A percentile compares a stretch with the other conserved stretches of the same genome.
phyloP scores from a whole-genome alignment of 2,888 invertebrate genomes.

The Eucera pruinosa region DNA sequence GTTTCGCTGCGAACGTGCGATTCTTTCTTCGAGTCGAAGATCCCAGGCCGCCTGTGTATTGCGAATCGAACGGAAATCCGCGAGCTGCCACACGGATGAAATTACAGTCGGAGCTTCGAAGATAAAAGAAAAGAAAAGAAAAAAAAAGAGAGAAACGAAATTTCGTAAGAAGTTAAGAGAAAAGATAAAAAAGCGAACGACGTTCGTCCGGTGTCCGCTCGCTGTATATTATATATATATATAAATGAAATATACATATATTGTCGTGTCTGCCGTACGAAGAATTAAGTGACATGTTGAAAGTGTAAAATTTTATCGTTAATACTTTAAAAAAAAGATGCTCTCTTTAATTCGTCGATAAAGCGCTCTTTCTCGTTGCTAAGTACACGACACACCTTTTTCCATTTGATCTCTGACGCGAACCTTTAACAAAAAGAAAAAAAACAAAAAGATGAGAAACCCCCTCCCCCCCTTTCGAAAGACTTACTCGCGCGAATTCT shows the following conservation, averaged over 20 bases:
- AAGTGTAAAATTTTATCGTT: constrained; percentile 73
- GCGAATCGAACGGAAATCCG: constrained; percentile 26
- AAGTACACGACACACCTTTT: constrained; percentile 47
- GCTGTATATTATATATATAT: constrained; percentile 42
- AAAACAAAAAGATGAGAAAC: not conserved
- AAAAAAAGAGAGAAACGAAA: not conserved
- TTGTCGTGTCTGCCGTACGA: constrained; percentile 63
- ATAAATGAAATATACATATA: constrained; percentile 45
- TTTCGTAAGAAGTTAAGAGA: not conserved
- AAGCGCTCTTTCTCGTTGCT: constrained; percentile 56
- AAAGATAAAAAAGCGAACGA: constrained; percentile 7
- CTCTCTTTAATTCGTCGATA: constrained; percentile 44
- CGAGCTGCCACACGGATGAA: constrained; percentile 33
- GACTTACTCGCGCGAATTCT: constrained; percentile 34
- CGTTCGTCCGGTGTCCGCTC: constrained; percentile 47
- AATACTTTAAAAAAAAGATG: constrained; percentile 57
- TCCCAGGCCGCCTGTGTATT: constrained; percentile 5
- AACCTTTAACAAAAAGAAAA: constrained; percentile 26
- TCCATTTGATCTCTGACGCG: constrained; percentile 40
- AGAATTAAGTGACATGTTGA: constrained; percentile 66
- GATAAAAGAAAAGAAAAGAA: no score
- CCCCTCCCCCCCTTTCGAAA: constrained; percentile 6
- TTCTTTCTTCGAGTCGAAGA: constrained; percentile 5
- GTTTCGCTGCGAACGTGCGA: constrained; percentile 12
- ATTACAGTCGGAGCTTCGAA: constrained; percentile 3